Conservation (phyloP, 1,140 invertebrate genomes). For the Acromyrmex echinatior region DNA sequence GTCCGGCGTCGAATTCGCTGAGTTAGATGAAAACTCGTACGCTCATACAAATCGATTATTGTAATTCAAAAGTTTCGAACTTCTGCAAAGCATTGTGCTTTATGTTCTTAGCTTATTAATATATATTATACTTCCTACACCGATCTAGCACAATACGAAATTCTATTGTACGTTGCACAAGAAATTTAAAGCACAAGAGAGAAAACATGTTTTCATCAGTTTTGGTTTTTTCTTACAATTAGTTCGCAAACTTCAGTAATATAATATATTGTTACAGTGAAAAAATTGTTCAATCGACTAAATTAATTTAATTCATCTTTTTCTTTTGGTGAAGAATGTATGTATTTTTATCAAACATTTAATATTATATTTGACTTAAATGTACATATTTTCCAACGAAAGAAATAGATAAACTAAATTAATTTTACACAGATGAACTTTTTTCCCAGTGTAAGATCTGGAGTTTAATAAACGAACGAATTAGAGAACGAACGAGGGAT, state of each 20-base stretch:
- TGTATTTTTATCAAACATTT: too few species aligned
- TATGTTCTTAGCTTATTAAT: neutral
- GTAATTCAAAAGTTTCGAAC: constrained; percentile 5
- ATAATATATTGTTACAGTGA: neutral
- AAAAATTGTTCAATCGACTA: too few species aligned
- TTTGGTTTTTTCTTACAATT: neutral
- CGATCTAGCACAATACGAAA: neutral
- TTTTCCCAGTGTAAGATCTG: neutral
- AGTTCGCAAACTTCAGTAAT: neutral
- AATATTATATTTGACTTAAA: too few species aligned
- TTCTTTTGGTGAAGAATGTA: too few species aligned
- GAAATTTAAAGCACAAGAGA: neutral
- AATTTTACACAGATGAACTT: too few species aligned
- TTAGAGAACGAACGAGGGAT: neutral
- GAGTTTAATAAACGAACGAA: constrained; percentile 50
- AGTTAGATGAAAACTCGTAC: constrained; percentile 15
- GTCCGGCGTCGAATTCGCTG: neutral
- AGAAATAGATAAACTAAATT: too few species aligned
- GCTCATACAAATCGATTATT: neutral
- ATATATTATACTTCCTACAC: neutral
- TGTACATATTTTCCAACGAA: too few species aligned
- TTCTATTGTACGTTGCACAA: neutral
- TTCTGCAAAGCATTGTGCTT: neutral
- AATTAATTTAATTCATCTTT: too few species aligned
- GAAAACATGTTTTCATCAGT: constrained; percentile 1